Evolutionary conservation across 2,888 invertebrate genomes (phyloP).

Genomic region (Ophraella communa): DNA sequence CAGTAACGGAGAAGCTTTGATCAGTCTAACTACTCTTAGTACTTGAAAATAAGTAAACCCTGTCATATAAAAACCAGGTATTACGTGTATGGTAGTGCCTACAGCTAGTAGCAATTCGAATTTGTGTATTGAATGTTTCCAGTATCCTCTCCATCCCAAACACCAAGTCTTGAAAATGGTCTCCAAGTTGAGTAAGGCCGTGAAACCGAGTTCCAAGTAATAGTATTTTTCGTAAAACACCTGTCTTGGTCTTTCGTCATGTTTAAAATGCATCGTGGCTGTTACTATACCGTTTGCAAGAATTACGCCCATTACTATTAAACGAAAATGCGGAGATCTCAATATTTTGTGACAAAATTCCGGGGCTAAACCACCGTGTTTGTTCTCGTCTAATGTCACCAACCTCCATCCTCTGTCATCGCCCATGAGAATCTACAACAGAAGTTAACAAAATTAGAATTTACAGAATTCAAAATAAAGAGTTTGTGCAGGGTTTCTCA

Average conservation of each 20-base stretch:
- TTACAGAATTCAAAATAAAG: background rate
- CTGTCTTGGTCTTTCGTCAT: slow-evolving; percentile 81
- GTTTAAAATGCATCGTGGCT: slow-evolving; percentile 93
- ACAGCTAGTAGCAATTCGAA: slow-evolving; percentile 93
- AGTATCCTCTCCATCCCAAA: slow-evolving; percentile 93
- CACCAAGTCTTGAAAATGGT: slow-evolving; percentile 98
- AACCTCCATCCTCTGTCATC: slow-evolving; percentile 96
- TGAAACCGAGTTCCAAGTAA: slow-evolving; percentile 94
- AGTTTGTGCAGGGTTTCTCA: no score
- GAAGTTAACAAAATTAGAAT: slow-evolving; percentile 6
- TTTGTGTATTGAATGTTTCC: slow-evolving; percentile 95
- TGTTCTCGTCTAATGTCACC: slow-evolving; percentile 95
- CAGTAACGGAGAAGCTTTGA: slow-evolving; percentile 97
- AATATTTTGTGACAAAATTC: slow-evolving; percentile 84
- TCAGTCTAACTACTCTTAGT: slow-evolving; percentile 75
- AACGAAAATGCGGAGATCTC: slow-evolving; percentile 89
- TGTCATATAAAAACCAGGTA: slow-evolving; percentile 91
- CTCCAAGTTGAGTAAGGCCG: slow-evolving; percentile 92
- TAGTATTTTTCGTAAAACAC: slow-evolving; percentile 91
- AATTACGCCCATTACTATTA: slow-evolving; percentile 92
- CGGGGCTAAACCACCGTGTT: slow-evolving; percentile 87
- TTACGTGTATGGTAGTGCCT: slow-evolving; percentile 92
- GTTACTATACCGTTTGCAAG: slow-evolving; percentile 95
- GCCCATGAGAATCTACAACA: slow-evolving; percentile 78
- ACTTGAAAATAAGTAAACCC: slow-evolving; percentile 97